Percentiles rank a stretch among this genome's conserved stretches.
These are phyloP conservation scores for Achatina immaculata DNA, from an alignment of 1,140 invertebrate species.

Conservation along the genomic window DNA sequence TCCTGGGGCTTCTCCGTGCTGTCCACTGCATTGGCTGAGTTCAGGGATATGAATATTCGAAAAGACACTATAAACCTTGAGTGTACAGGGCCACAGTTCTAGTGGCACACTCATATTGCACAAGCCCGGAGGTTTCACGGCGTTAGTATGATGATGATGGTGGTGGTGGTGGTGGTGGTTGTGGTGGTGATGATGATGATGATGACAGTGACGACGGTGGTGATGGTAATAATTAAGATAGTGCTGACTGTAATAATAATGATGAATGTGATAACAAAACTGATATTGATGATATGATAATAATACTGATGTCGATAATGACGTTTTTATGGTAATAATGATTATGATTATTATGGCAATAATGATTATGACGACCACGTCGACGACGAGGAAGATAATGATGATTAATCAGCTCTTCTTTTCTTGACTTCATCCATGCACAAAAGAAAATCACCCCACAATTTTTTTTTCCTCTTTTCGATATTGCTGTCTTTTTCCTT, in stretches of 20 bases:
- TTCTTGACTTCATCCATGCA: too few relatives aligned
- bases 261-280: neutral
- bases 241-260: neutral
- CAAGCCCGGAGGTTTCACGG: conserved; percentile 35
- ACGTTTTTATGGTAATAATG: neutral
- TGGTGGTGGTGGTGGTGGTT: conserved; percentile 27
- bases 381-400: neutral
- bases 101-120: conserved; percentile 42
- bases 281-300: neutral
- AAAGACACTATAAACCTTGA: conserved; percentile 78
- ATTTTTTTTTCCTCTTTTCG: too few relatives aligned
- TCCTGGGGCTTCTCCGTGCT: conserved; percentile 36
- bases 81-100: conserved; percentile 25
- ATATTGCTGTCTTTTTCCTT: too few relatives aligned
- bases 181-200: neutral
- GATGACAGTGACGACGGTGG: neutral
- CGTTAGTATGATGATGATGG: conserved; percentile 41
- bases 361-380: neutral
- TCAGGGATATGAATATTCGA: conserved; percentile 85
- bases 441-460: too few relatives aligned
- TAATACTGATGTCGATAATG: neutral
- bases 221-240: neutral
- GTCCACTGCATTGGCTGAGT: conserved; percentile 76
- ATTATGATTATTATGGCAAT: neutral
- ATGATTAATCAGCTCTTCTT: too few relatives aligned